Evolutionary conservation across 2,888 invertebrate species (phyloP).

Genomic region (Epinotia brunnichana): DNA sequence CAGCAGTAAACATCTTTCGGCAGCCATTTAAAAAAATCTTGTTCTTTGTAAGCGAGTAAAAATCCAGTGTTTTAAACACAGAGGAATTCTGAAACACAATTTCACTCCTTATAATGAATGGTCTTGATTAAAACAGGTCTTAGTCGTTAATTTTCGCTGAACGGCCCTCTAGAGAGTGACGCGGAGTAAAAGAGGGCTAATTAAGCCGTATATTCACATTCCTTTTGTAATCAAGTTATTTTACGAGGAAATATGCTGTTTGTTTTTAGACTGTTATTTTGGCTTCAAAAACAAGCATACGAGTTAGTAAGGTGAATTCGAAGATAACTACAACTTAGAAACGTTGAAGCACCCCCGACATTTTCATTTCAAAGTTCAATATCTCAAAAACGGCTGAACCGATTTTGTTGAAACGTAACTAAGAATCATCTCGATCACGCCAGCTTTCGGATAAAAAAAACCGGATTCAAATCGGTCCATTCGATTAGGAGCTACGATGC

Average conservation of each 20-base stretch:
- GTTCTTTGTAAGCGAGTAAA: not conserved
- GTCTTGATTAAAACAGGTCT: conserved; percentile 29
- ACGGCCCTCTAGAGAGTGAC: conserved; percentile 19
- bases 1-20: no score
- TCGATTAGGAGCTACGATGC: no score
- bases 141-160: conserved; percentile 31
- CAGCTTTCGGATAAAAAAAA: no score
- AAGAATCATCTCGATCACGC: no score
- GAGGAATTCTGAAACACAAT: conserved; percentile 16
- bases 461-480: no score
- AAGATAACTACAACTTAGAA: no score
- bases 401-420: no score
- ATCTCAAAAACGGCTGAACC: no score
- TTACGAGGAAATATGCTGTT: not conserved
- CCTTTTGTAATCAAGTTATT: conserved; percentile 13
- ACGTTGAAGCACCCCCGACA: no score
- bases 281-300: not conserved
- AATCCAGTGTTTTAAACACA: not conserved
- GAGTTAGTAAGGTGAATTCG: not conserved
- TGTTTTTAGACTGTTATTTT: not conserved
- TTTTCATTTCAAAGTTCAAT: no score
- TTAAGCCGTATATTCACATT: conserved; percentile 12
- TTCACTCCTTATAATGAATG: conserved; percentile 30
- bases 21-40: no score
- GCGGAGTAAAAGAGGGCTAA: conserved; percentile 23